A percentile compares a stretch with the other conserved stretches of the same genome.
phyloP scores from a whole-genome alignment of 2,797 vertebrate species.

The Myiotriccus ornatus region DNA sequence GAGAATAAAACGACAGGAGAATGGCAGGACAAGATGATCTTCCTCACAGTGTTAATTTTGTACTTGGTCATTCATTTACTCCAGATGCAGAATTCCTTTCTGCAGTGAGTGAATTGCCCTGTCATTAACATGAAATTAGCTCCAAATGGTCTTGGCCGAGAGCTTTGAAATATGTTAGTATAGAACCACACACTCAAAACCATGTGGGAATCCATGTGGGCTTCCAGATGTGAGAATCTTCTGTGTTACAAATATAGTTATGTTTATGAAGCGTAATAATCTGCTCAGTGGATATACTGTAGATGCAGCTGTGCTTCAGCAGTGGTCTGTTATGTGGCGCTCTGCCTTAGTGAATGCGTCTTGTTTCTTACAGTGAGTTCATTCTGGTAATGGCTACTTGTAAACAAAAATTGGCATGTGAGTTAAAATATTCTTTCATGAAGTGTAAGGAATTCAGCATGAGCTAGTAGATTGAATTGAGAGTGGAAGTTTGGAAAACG shows the following conservation, averaged over 20 bases:
- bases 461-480: not conserved
- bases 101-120: not conserved
- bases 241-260: not conserved
- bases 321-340: not conserved
- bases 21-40: not conserved
- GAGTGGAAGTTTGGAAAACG: not conserved
- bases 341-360: not conserved
- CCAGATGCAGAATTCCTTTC: slow-evolving; percentile 11
- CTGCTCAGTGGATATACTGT: not conserved
- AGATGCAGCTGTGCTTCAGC: not conserved
- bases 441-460: not conserved
- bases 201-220: not conserved
- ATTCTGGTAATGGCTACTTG: not conserved
- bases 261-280: not conserved
- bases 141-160: not conserved
- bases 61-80: not conserved
- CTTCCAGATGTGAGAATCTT: slow-evolving; percentile 45
- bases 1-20: not conserved
- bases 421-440: not conserved
- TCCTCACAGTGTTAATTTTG: not conserved
- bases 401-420: not conserved
- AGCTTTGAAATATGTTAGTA: not conserved
- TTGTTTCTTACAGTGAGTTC: not conserved
- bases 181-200: not conserved
- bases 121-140: slow-evolving; percentile 36